These are phyloP conservation scores for Trogon melanurus DNA, from an alignment of 2,113 vertebrate species.

Conservation along the genomic window DNA sequence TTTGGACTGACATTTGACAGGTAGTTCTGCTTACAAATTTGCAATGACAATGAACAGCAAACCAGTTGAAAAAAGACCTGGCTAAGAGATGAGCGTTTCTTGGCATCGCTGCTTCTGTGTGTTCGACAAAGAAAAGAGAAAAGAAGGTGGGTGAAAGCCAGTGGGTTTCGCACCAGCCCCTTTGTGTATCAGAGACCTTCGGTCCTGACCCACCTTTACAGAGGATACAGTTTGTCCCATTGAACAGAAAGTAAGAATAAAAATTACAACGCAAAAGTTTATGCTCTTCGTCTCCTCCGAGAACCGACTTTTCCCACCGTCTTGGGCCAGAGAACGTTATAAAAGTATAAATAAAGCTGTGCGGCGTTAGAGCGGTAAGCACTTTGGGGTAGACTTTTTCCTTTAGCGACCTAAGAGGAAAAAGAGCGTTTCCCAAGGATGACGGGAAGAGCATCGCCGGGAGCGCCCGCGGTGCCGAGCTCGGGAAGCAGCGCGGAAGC, in stretches of 20 bases:
- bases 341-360: slow-evolving; percentile 42
- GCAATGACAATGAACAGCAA: slow-evolving; percentile 74
- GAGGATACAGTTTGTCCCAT: slow-evolving; percentile 74
- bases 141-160: slow-evolving; percentile 22
- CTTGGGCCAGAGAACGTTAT: slow-evolving; percentile 11
- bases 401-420: slow-evolving; percentile 56
- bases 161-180: not conserved
- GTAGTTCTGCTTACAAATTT: slow-evolving; percentile 77
- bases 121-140: slow-evolving; percentile 1
- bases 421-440: slow-evolving; percentile 50
- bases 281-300: slow-evolving; percentile 46
- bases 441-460: not conserved
- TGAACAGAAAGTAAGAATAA: slow-evolving; percentile 59
- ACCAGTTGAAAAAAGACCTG: slow-evolving; percentile 38
- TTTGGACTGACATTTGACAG: slow-evolving; percentile 80
- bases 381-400: slow-evolving; percentile 37
- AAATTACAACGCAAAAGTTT: slow-evolving; percentile 17
- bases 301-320: slow-evolving; percentile 20
- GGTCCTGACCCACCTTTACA: slow-evolving; percentile 48
- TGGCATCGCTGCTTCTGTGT: slow-evolving; percentile 57
- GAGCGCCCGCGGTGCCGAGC: slow-evolving; percentile 11
- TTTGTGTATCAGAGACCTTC: not conserved
- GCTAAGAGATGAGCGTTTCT: slow-evolving; percentile 56
- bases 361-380: slow-evolving; percentile 44
- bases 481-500: not conserved